Evolutionary conservation across 2,113 vertebrate species (phyloP).

Genomic region (Loxodonta africana): DNA sequence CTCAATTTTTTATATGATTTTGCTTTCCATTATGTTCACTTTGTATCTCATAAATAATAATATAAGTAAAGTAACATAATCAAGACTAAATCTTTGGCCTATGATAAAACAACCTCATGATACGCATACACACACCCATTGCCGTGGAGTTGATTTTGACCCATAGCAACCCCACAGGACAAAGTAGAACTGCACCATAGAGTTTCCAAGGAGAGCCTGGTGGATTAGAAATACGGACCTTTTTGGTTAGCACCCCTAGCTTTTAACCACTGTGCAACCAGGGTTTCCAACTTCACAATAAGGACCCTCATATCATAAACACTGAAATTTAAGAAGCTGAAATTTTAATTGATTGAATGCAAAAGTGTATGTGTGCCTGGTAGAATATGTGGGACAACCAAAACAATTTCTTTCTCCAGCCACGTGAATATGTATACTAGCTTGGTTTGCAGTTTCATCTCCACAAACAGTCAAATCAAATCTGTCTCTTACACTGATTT

Average conservation of each 20-base stretch:
- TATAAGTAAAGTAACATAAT: background rate
- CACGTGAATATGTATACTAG: background rate
- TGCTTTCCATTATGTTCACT: background rate
- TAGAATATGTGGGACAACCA: background rate
- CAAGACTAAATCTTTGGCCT: background rate
- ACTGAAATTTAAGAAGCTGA: background rate
- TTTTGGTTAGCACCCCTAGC: too few relatives aligned
- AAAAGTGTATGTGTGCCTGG: background rate
- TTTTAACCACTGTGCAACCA: too few relatives aligned
- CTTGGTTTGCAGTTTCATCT: background rate
- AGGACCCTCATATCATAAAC: background rate
- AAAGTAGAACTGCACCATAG: too few relatives aligned
- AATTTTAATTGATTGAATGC: background rate
- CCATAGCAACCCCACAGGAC: too few relatives aligned
- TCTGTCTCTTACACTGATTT: background rate
- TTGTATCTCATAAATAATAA: background rate
- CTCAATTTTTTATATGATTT: background rate
- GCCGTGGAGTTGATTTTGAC: too few relatives aligned
- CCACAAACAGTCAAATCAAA: background rate
- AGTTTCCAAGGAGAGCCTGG: too few relatives aligned
- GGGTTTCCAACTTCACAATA: too few relatives aligned
- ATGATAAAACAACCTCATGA: background rate
- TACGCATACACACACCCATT: too few relatives aligned
- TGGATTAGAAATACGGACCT: too few relatives aligned
- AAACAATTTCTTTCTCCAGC: background rate